Base-by-base conservation (phyloP, 2,888 invertebrate species). In the Clusia tigrina region DNA sequence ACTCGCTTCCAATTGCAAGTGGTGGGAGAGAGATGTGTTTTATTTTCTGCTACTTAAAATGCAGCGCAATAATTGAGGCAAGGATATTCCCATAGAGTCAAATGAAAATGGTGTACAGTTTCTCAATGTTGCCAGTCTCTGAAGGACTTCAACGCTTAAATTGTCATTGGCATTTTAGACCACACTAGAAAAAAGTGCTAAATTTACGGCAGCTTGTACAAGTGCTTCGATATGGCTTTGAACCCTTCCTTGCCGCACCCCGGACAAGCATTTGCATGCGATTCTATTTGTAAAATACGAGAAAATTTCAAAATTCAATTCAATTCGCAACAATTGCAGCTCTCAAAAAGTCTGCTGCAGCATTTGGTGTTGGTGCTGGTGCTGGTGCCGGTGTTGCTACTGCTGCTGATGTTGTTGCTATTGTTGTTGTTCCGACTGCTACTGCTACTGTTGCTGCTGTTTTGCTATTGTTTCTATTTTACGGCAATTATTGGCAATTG, bases 171-270 rank as follows among this genome's bases (percentile, higher is more conserved):
- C 32, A 32, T 32, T 32, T 32, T 5, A 5, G 6, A 32, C 32
- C 5, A 12, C 5, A 5, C 32, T 9, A 9, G 60, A 64, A 62
- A 60, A 54, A 60, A 60, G 60, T 63, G 57, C 62, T 60, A 57
- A 60, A 62, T 60, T 63, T 59, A 60, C 60, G 46, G 20, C 57
- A 60, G 46, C 55, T 55, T 62, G n/a, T 52, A 62, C 42, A 54
- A 22, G 32, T 23, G 17, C 10, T 54, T 23, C 22, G 55, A 25
- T 56, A 38, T 24, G 9, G 46, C 46, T 20, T 24, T 46, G 18
- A 53, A 59, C 60, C 52, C 56, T 38, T 57, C 38, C 32, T 22
- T 53, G 23, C 53, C 65, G 57, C 60, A 57, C 58, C 58, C 62
- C 56, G 46, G 15, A 62, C 48, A n/a, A 42, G 18, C 48, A 12